Evolutionary conservation across 2,797 vertebrate genomes (phyloP).

Genomic region (Paguma larvata): DNA sequence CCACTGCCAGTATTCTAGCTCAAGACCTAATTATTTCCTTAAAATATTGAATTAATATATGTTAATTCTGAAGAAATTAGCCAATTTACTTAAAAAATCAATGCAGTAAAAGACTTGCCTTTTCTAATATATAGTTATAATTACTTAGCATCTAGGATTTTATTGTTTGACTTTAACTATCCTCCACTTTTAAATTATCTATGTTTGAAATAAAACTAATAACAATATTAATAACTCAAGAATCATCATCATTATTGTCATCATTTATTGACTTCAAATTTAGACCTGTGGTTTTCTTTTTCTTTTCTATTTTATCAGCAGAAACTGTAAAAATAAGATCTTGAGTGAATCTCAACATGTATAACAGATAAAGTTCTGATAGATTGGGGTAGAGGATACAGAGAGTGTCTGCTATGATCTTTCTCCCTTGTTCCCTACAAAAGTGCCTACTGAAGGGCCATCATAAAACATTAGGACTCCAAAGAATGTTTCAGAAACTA

Average conservation of each 20-base stretch:
- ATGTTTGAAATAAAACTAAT: not conserved
- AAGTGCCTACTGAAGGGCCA: not conserved
- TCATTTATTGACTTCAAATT: not conserved
- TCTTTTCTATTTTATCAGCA: constrained; percentile 5
- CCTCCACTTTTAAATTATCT: not conserved
- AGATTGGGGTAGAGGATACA: not conserved
- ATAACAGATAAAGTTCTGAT: not conserved
- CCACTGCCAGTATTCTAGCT: not conserved
- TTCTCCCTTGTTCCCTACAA: not conserved
- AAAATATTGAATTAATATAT: constrained; percentile 42
- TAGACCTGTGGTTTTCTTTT: not conserved
- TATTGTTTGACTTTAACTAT: not conserved
- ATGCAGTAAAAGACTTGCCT: not conserved
- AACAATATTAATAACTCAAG: not conserved
- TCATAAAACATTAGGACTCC: not conserved
- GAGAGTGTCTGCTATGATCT: not conserved
- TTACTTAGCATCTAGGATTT: not conserved
- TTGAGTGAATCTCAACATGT: not conserved
- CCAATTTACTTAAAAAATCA: not conserved
- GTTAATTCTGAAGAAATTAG: constrained; percentile 29
- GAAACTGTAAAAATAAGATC: not conserved
- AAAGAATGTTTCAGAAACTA: not conserved
- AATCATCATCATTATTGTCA: not conserved
- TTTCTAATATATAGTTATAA: not conserved
- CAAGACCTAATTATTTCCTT: constrained; percentile 32